Evolutionary conservation across 2,888 invertebrate genomes (phyloP).

Genomic region (Amorpha juglandis): DNA sequence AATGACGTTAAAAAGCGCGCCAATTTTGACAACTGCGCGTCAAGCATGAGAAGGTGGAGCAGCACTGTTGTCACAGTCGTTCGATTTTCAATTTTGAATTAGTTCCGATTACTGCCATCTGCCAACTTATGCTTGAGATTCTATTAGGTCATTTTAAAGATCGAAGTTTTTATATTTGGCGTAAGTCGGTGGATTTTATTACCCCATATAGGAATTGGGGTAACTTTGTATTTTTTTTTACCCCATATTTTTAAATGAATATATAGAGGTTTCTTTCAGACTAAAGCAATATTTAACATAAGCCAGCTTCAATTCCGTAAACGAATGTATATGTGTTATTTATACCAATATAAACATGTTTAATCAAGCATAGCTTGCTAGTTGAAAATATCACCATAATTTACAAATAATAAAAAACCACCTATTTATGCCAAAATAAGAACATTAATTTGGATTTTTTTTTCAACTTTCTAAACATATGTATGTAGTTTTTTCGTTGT

Average conservation of each 20-base stretch:
- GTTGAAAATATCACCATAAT: background rate
- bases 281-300: background rate
- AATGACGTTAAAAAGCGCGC: background rate
- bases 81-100: background rate
- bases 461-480: slow-evolving; percentile 21
- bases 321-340: background rate
- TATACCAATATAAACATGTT: no score
- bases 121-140: background rate
- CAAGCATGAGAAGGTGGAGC: background rate
- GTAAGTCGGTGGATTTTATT: background rate
- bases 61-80: background rate
- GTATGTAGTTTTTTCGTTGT: slow-evolving; percentile 16
- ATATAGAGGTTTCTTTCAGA: background rate
- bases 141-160: background rate
- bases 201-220: background rate
- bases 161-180: background rate
- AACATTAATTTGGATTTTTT: slow-evolving; percentile 5
- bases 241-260: background rate
- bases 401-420: background rate
- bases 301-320: background rate
- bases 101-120: background rate
- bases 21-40: slow-evolving; percentile 5
- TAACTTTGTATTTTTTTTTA: background rate
- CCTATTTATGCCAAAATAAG: slow-evolving; percentile 1
- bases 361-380: background rate